phyloP scores from a whole-genome alignment of 2,113 vertebrate species.

The Strigops habroptila region DNA sequence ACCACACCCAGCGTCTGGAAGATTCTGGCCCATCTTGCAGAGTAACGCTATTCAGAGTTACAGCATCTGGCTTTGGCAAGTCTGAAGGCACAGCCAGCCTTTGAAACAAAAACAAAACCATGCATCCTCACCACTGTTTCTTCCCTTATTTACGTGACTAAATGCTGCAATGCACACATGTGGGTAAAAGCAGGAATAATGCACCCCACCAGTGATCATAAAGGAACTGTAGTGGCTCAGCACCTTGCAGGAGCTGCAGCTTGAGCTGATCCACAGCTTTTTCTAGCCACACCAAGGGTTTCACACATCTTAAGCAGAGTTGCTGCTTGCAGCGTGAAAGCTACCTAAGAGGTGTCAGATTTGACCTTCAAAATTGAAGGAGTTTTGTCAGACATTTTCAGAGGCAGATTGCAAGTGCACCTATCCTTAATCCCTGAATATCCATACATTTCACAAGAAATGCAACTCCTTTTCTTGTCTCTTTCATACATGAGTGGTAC shows the following conservation, averaged over 20 bases:
- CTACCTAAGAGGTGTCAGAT: constrained; percentile 29
- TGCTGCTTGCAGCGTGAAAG: not conserved
- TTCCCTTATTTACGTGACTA: constrained; percentile 28
- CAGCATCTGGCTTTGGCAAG: constrained; percentile 56
- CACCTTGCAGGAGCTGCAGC: not conserved
- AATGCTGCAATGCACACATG: constrained; percentile 7
- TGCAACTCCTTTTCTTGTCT: not conserved
- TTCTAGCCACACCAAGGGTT: constrained; percentile 8
- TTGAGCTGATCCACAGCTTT: constrained; percentile 1
- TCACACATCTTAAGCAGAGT: constrained; percentile 17
- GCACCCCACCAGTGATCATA: not conserved
- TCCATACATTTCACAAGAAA: not conserved
- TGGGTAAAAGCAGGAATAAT: not conserved
- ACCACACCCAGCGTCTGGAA: constrained; percentile 54
- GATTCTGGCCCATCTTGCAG: constrained; percentile 53
- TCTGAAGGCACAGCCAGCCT: constrained; percentile 37
- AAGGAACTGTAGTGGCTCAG: not conserved
- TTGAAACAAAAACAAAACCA: constrained; percentile 57
- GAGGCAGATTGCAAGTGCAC: not conserved
- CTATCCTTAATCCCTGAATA: not conserved
- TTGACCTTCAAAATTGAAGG: not conserved
- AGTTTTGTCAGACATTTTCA: not conserved
- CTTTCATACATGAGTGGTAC: not conserved
- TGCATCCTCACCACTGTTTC: constrained; percentile 25
- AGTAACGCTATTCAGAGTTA: constrained; percentile 32